Base-by-base conservation (phyloP, 2,113 vertebrate genomes). In the Zosterops hypoxanthus region DNA sequence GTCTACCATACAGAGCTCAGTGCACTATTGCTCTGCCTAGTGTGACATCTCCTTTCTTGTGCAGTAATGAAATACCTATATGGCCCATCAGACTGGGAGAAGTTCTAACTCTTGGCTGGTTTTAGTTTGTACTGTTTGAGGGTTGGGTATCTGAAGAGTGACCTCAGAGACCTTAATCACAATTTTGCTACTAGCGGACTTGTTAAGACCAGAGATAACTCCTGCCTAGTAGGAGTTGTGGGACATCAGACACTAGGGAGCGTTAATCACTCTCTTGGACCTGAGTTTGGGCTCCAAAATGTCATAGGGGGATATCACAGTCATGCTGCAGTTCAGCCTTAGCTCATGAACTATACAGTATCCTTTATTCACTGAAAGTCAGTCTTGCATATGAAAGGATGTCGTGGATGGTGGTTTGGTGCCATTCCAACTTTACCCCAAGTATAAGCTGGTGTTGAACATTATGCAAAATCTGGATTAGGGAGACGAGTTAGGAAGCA, bases 161-260 rank as follows among this genome's bases (percentile, higher is more conserved):
- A 47, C 18, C 42, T 77, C 41, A 29, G 25, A 66, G 42, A 63
- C 11, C 23, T 57, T 31, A 42, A 15, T 19, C 8, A 15, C 42
- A 47, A 10, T 65, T 90, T 83, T 76, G 4, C 16, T 26, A 1
- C 21, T 11, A 14, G 41, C 36, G 84, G 23, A 21, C 4, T 50
- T 70, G 25, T 18, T 31, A 23, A 55, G 18, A 28, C 12, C 26
- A n/a, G 53, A 46, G 4, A 46, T 21, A 46, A 46, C 46, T 46
- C 20, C 46, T 53, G 49, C 49, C 65, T 4, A 2, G 16, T 10
- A 25, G 31, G 34, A 50, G 13, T 2, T 29, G 26, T 0, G 2
- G 39, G 55, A 24, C 23, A n/a, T 28, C 31, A n/a, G 80, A 39
- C 10, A 12, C 25, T 11, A 4, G 22, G 25, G 15, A 31, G n/a